These are phyloP conservation scores for Craterocephalus amniculus DNA, from an alignment of 2,797 vertebrate genomes.

Conservation along the genomic window DNA sequence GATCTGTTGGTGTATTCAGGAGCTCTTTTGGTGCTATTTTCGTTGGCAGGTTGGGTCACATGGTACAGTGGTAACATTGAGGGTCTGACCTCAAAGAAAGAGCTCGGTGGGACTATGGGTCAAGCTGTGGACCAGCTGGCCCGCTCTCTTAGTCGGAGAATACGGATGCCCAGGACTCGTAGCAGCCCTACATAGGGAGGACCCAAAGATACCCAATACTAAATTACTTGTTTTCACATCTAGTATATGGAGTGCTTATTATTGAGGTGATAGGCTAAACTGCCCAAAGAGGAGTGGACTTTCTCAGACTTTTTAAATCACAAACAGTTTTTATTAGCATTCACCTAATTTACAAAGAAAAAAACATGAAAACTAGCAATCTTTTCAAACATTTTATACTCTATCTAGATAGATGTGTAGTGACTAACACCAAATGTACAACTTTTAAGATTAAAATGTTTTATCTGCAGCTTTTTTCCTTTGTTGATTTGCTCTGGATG, in stretches of 20 bases:
- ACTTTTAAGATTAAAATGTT: slow-evolving; percentile 16
- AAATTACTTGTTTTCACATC: neutral
- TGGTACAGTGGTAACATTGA: slow-evolving; percentile 96
- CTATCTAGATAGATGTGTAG: neutral
- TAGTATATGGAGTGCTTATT: slow-evolving; percentile 3
- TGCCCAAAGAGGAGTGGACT: slow-evolving; percentile 27
- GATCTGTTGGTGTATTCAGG: slow-evolving; percentile 91
- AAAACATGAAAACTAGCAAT: neutral
- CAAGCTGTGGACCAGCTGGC: slow-evolving; percentile 86
- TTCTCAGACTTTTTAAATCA: neutral
- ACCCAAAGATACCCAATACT: neutral
- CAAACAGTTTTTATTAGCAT: neutral
- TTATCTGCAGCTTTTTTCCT: neutral
- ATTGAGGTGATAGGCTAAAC: neutral
- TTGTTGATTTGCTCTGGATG: neutral
- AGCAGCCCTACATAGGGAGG: slow-evolving; percentile 66
- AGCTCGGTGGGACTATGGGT: slow-evolving; percentile 75
- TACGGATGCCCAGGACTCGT: slow-evolving; percentile 65
- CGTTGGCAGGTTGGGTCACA: slow-evolving; percentile 90
- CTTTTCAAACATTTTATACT: neutral
- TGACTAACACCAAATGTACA: neutral
- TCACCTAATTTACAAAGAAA: neutral
- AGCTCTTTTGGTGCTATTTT: slow-evolving; percentile 87
- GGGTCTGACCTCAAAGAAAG: slow-evolving; percentile 83
- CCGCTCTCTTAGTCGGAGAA: slow-evolving; percentile 84